A percentile compares a stretch with the other conserved stretches of the same genome.
These are phyloP conservation scores for Drosophila novamexicana DNA, from an alignment of 1,140 invertebrate genomes.

Conservation along the genomic window DNA sequence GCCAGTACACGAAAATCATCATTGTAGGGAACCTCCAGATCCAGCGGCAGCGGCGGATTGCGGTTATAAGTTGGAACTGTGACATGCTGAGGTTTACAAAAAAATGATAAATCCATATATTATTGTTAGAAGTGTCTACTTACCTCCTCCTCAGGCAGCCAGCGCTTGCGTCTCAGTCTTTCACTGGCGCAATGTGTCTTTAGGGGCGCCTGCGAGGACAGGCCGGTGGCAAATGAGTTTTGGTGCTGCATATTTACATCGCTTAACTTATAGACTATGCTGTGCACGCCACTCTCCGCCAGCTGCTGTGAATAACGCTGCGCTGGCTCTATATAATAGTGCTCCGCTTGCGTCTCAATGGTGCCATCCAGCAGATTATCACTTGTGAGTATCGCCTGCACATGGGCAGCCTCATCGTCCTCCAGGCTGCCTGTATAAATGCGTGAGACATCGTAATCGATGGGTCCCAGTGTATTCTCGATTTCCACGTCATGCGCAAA, in stretches of 20 bases:
- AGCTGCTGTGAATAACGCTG: constrained; percentile 88
- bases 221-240: constrained; percentile 44
- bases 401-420: constrained; percentile 93
- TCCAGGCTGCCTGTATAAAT: constrained; percentile 92
- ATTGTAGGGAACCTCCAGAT: constrained; percentile 87
- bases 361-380: constrained; percentile 96
- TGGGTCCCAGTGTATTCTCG: constrained; percentile 89
- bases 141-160: constrained; percentile 84
- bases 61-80: constrained; percentile 85
- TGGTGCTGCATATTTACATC: constrained; percentile 88
- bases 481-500: constrained; percentile 92
- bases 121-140: neutral
- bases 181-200: constrained; percentile 82
- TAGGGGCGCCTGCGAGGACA: constrained; percentile 47
- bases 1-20: constrained; percentile 85
- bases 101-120: neutral
- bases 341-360: constrained; percentile 90
- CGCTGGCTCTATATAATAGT: constrained; percentile 95
- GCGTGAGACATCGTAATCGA: constrained; percentile 90
- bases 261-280: constrained; percentile 92
- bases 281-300: constrained; percentile 87
- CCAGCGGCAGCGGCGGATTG: constrained; percentile 87
- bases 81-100: constrained; percentile 63
- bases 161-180: constrained; percentile 75
- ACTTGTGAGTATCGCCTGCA: constrained; percentile 93